These are phyloP conservation scores for Monomorium pharaonis DNA, from an alignment of 1,140 invertebrate genomes.

Conservation along the genomic window DNA sequence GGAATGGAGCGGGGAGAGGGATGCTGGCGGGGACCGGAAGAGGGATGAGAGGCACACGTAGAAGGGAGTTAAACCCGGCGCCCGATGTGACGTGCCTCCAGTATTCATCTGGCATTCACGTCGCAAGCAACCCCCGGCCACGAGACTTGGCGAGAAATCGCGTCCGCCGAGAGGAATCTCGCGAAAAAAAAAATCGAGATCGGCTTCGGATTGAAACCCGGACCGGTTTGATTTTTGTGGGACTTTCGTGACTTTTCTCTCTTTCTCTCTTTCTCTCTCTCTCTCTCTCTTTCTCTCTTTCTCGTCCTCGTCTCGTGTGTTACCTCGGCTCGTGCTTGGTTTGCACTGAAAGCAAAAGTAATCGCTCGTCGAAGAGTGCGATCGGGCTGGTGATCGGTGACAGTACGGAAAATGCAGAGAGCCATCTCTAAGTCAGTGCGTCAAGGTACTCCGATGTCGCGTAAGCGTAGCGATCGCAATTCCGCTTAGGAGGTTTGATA, in stretches of 20 bases:
- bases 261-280: too few relatives aligned
- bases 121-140: slow-evolving; percentile 62
- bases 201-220: not conserved
- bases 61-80: slow-evolving; percentile 68
- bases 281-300: too few relatives aligned
- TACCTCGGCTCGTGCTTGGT: not conserved
- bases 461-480: slow-evolving; percentile 25
- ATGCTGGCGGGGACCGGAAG: slow-evolving; percentile 47
- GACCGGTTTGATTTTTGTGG: not conserved
- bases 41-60: slow-evolving; percentile 64
- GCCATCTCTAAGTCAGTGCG: not conserved
- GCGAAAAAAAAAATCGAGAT: not conserved
- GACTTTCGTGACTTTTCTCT: not conserved
- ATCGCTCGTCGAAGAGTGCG: slow-evolving; percentile 7
- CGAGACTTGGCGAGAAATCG: not conserved
- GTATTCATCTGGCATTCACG: slow-evolving; percentile 70
- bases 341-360: not conserved
- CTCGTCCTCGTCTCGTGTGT: not conserved
- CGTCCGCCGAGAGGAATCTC: not conserved
- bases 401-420: not conserved
- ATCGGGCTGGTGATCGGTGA: slow-evolving; percentile 26
- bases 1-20: slow-evolving; percentile 52
- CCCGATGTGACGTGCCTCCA: slow-evolving; percentile 69
- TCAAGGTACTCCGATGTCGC: not conserved
- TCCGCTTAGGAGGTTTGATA: not conserved